Percentiles rank a stretch among this genome's conserved stretches.
These are phyloP conservation scores for Atethmia centrago DNA, from an alignment of 2,888 invertebrate species.

Conservation along the genomic window DNA sequence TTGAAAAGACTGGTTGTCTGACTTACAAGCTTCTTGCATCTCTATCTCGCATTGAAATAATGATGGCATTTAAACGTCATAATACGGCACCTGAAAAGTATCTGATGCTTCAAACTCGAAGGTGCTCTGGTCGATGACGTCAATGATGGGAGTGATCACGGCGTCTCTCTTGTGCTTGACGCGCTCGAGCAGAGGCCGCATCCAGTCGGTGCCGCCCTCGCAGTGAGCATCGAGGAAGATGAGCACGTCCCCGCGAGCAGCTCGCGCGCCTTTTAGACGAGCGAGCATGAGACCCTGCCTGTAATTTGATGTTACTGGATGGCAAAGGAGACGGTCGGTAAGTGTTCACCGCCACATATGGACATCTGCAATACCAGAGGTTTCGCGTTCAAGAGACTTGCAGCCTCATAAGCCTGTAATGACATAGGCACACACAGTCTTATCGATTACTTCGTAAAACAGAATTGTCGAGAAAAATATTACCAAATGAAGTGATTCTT, in stretches of 20 bases:
- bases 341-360: neutral
- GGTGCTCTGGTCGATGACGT: slow-evolving; percentile 95
- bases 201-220: slow-evolving; percentile 94
- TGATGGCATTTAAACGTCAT: slow-evolving; percentile 1
- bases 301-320: slow-evolving; percentile 38
- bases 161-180: slow-evolving; percentile 91
- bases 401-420: no score
- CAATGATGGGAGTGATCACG: slow-evolving; percentile 98
- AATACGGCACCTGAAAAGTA: slow-evolving; percentile 77
- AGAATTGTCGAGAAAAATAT: neutral
- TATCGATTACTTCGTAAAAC: neutral
- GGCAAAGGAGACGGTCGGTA: neutral
- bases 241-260: slow-evolving; percentile 95
- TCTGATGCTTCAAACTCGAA: slow-evolving; percentile 88
- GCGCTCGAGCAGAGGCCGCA: slow-evolving; percentile 96
- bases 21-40: neutral
- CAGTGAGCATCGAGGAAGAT: slow-evolving; percentile 98
- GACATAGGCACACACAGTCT: neutral
- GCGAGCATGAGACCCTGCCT: slow-evolving; percentile 97
- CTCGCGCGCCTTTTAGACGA: slow-evolving; percentile 95
- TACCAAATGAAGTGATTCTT: no score
- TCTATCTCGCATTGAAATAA: neutral
- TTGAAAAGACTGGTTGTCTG: neutral
- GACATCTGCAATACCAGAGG: neutral
- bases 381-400: neutral